Conservation (phyloP, 1,140 invertebrate species). For the Drosophila parvula region DNA sequence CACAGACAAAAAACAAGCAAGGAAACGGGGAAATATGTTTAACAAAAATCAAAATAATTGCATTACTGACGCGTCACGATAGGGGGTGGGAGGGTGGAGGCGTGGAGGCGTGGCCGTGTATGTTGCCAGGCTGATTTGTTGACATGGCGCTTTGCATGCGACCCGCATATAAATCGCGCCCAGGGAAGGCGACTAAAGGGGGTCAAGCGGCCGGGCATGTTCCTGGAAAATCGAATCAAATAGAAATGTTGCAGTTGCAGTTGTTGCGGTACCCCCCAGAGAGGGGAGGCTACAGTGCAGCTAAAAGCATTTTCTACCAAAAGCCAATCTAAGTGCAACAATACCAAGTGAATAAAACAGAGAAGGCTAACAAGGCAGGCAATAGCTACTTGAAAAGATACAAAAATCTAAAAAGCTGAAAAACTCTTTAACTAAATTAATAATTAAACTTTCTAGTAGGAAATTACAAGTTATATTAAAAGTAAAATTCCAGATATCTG, state of each 20-base stretch:
- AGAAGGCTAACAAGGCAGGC: no score
- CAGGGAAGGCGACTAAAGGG: slow-evolving; percentile 42
- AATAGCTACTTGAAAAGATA: no score
- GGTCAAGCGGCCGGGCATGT: slow-evolving; percentile 71
- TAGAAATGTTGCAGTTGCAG: slow-evolving; percentile 39
- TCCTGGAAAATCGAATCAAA: slow-evolving; percentile 31
- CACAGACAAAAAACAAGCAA: slow-evolving; percentile 12
- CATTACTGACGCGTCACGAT: slow-evolving; percentile 70
- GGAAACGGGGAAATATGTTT: slow-evolving; percentile 47
- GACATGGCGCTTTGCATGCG: slow-evolving; percentile 53
- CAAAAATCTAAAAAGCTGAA: fast-evolving
- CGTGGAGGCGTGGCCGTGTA: slow-evolving; percentile 21
- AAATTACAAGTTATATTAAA: background rate
- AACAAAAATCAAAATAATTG: slow-evolving; percentile 77
- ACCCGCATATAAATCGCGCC: slow-evolving; percentile 68
- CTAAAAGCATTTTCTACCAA: background rate
- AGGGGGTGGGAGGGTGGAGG: slow-evolving; percentile 1
- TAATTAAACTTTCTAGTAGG: no score
- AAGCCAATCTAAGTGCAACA: background rate
- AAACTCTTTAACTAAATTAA: background rate
- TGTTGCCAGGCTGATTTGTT: slow-evolving; percentile 57
- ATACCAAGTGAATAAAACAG: background rate
- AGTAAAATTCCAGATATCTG: no score
- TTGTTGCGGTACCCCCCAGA: background rate
- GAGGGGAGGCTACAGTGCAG: background rate